These are phyloP conservation scores for Caradrina kadenii DNA, from an alignment of 2,888 invertebrate genomes.

Conservation along the genomic window DNA sequence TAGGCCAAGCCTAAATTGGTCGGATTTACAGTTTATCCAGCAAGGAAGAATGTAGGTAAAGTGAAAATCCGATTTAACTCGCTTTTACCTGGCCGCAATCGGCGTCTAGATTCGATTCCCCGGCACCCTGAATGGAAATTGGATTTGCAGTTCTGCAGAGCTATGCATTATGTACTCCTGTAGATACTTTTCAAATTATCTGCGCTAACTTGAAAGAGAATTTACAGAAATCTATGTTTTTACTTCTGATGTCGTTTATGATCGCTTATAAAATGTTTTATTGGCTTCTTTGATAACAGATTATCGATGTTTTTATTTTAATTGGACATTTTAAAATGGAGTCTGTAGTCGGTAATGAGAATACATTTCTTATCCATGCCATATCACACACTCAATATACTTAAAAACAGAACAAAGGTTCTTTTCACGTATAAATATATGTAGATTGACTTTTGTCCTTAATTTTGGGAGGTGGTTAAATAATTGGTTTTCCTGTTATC, in stretches of 20 bases:
- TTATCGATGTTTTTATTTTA: background rate
- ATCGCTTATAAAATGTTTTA: constrained; percentile 12
- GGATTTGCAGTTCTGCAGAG: constrained; percentile 84
- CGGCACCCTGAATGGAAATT: constrained; percentile 83
- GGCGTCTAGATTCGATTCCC: constrained; percentile 84
- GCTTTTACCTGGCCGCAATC: constrained; percentile 85
- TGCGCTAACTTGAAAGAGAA: constrained; percentile 56
- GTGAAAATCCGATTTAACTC: constrained; percentile 83
- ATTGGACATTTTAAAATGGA: background rate
- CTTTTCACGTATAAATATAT: too few relatives aligned
- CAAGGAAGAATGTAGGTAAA: constrained; percentile 72
- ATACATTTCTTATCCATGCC: background rate
- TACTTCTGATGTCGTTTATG: constrained; percentile 20
- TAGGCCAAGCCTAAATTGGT: constrained; percentile 57
- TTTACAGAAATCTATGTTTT: constrained; percentile 53
- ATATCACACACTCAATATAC: background rate
- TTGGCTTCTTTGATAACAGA: constrained; percentile 7
- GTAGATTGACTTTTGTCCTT: background rate
- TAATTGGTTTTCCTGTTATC: background rate
- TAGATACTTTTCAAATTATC: constrained; percentile 79
- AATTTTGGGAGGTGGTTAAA: background rate
- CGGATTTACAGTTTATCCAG: constrained; percentile 69
- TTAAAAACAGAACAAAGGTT: background rate
- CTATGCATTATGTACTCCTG: constrained; percentile 79
- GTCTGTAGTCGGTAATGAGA: background rate